These are phyloP conservation scores for Caenorhabditis elegans DNA, from an alignment of 1,140 invertebrate genomes.

Conservation along the genomic window WBcel235 BX284604.4:5448001-5448500, in stretches of 20 bases:
- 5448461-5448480: not conserved
- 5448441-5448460: not conserved
- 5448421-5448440: constrained; percentile 33
- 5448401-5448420: constrained; percentile 5
- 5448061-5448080: constrained; percentile 66
- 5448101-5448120: not conserved
- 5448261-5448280: constrained; percentile 44
- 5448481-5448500: not conserved
- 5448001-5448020: constrained; percentile 75
- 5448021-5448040: constrained; percentile 65
- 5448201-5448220: constrained; percentile 46
- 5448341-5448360: not conserved
- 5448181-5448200: constrained; percentile 32
- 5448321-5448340: too few relatives aligned
- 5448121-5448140: not conserved
- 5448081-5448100: not conserved
- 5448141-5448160: not conserved
- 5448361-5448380: constrained; percentile 47
- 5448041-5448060: constrained; percentile 66
- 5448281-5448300: not conserved
- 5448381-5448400: constrained; percentile 32
- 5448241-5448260: constrained; percentile 33
- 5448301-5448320: not conserved
- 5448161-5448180: not conserved
- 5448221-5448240: constrained; percentile 27